Evolutionary conservation across 2,797 vertebrate genomes (phyloP).

Genomic region (Sebastes umbrosus): DNA sequence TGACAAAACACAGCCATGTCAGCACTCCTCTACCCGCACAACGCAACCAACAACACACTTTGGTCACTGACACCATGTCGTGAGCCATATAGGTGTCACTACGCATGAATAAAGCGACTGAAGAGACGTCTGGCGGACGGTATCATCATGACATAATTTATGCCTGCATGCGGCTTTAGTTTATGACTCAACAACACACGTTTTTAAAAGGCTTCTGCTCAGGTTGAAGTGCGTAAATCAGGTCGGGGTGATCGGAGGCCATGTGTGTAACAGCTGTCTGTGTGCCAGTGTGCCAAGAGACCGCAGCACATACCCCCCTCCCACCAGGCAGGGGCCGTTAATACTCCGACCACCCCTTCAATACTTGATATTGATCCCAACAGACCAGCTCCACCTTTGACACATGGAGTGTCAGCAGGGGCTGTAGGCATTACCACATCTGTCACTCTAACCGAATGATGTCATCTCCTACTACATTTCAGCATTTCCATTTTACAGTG

Average conservation of each 20-base stretch:
- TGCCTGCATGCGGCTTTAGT: neutral
- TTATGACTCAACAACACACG: neutral
- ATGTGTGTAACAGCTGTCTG: conserved; percentile 50
- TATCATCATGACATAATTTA: conserved; percentile 18
- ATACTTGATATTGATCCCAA: conserved; percentile 58
- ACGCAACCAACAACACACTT: conserved; percentile 64
- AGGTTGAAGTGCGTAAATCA: conserved; percentile 14
- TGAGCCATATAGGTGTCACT: conserved; percentile 44
- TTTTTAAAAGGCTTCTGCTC: conserved; percentile 6
- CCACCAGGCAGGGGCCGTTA: neutral
- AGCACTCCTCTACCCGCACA: conserved; percentile 55
- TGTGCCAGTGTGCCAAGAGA: conserved; percentile 40
- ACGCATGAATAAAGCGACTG: neutral
- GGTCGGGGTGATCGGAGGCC: conserved; percentile 7
- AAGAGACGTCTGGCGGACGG: neutral
- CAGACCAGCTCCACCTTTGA: conserved; percentile 47
- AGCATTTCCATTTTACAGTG: conserved; percentile 1
- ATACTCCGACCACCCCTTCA: conserved; percentile 14
- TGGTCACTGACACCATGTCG: conserved; percentile 30
- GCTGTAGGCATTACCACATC: conserved; percentile 39
- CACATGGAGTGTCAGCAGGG: conserved; percentile 34
- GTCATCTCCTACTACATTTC: conserved; percentile 39
- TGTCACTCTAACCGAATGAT: conserved; percentile 32
- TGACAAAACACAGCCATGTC: conserved; percentile 67
- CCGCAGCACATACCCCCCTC: conserved; percentile 10